phyloP scores from a whole-genome alignment of 2,888 invertebrate genomes.

The Tridacna crocea region DNA sequence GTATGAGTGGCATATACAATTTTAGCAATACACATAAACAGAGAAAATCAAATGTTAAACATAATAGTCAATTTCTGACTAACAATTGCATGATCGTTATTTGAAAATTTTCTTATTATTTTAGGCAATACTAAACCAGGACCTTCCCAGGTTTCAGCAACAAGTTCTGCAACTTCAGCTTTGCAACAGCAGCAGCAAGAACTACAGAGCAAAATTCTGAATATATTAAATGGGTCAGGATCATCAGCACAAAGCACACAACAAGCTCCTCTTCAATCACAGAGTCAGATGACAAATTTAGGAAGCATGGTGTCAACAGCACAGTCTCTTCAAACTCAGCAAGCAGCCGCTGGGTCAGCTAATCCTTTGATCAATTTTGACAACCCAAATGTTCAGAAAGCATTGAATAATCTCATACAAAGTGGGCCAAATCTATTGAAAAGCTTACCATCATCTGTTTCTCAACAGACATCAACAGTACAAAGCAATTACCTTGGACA shows the following conservation, averaged over 20 bases:
- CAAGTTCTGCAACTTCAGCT: constrained; percentile 36
- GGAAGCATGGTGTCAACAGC: constrained; percentile 29
- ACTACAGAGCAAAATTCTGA: constrained; percentile 91
- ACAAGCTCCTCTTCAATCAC: constrained; percentile 33
- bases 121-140: constrained; percentile 7
- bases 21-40: too few relatives aligned
- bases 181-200: constrained; percentile 86
- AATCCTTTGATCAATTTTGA: constrained; percentile 83
- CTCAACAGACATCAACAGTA: constrained; percentile 42
- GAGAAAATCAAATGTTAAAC: too few relatives aligned
- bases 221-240: constrained; percentile 86
- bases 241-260: constrained; percentile 25
- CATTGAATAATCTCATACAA: constrained; percentile 84
- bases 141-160: constrained; percentile 36
- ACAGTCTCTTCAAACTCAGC: background rate
- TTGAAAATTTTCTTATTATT: background rate
- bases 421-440: constrained; percentile 82
- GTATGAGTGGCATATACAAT: too few relatives aligned
- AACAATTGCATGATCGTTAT: too few relatives aligned
- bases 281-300: constrained; percentile 30
- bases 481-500: constrained; percentile 26
- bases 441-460: constrained; percentile 75
- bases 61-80: too few relatives aligned
- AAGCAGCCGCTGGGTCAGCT: constrained; percentile 40
- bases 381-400: constrained; percentile 84